phyloP scores from a whole-genome alignment of 2,113 vertebrate genomes.

The Spheniscus mendiculus region DNA sequence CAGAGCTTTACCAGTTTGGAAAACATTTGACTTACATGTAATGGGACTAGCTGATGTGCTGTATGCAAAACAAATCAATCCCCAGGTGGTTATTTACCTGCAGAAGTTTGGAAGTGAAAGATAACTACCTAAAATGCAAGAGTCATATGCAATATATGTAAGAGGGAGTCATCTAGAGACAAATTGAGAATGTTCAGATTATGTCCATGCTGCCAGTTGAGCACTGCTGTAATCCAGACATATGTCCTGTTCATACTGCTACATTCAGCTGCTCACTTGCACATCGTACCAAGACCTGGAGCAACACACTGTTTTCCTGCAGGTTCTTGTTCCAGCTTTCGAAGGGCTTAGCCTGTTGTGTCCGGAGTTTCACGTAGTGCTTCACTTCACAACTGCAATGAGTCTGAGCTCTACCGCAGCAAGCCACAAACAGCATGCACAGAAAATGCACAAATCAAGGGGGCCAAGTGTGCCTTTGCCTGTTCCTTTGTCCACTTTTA shows the following conservation, averaged over 20 bases:
- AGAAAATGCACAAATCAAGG: not conserved
- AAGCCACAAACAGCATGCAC: not conserved
- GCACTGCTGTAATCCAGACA: not conserved
- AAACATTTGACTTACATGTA: not conserved
- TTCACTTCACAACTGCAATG: not conserved
- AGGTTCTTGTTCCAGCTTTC: not conserved
- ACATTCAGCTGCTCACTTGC: not conserved
- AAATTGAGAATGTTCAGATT: not conserved
- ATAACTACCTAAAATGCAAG: not conserved
- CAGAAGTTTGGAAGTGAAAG: not conserved
- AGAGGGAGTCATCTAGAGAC: not conserved
- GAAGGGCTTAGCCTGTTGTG: not conserved
- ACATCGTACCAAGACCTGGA: not conserved
- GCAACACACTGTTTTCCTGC: not conserved
- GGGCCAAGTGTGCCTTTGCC: not conserved
- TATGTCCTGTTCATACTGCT: not conserved
- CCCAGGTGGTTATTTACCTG: not conserved
- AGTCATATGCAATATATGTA: not conserved
- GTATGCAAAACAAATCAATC: not conserved
- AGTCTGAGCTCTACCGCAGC: fast-evolving
- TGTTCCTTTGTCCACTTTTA: not conserved
- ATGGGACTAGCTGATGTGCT: not conserved
- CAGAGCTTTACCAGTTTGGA: not conserved
- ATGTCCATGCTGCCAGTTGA: not conserved
- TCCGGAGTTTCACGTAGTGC: not conserved